Conservation (phyloP, 2,113 vertebrate species). For the Tragelaphus imberbis region DNA sequence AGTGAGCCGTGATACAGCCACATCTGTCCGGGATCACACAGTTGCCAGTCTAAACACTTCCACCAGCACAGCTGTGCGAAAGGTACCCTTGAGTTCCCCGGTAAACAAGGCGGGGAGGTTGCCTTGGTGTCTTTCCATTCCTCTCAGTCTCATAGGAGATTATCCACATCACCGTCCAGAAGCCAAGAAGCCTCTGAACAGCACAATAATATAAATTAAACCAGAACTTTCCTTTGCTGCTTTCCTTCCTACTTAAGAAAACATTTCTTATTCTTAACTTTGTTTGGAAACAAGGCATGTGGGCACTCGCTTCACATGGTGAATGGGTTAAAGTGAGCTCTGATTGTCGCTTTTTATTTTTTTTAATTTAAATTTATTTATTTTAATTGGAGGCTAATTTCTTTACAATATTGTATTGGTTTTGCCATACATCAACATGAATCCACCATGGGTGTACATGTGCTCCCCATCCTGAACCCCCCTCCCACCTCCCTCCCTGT, state of each 20-base stretch:
- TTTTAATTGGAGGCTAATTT: too few relatives aligned
- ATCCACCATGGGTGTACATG: too few relatives aligned
- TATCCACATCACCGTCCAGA: not conserved
- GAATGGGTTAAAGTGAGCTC: not conserved
- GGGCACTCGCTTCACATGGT: not conserved
- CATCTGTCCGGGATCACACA: constrained; percentile 58
- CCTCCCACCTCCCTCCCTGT: too few relatives aligned
- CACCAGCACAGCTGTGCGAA: constrained; percentile 15
- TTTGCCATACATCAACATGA: too few relatives aligned
- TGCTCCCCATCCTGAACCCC: too few relatives aligned
- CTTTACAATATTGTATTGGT: too few relatives aligned
- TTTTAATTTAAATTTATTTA: too few relatives aligned
- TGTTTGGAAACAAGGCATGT: not conserved
- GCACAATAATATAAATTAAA: not conserved
- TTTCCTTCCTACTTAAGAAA: not conserved
- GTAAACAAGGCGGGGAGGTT: constrained; percentile 47
- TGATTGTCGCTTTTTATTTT: constrained; percentile 39
- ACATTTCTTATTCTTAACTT: not conserved
- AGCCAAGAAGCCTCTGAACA: constrained; percentile 14
- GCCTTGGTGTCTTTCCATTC: constrained; percentile 46
- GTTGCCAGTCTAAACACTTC: constrained; percentile 61
- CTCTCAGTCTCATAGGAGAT: constrained; percentile 42
- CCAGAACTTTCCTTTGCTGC: not conserved
- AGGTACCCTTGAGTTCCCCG: not conserved
- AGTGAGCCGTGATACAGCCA: constrained; percentile 4